phyloP scores from a whole-genome alignment of 2,113 vertebrate species.

The Oxyura jamaicensis region DNA sequence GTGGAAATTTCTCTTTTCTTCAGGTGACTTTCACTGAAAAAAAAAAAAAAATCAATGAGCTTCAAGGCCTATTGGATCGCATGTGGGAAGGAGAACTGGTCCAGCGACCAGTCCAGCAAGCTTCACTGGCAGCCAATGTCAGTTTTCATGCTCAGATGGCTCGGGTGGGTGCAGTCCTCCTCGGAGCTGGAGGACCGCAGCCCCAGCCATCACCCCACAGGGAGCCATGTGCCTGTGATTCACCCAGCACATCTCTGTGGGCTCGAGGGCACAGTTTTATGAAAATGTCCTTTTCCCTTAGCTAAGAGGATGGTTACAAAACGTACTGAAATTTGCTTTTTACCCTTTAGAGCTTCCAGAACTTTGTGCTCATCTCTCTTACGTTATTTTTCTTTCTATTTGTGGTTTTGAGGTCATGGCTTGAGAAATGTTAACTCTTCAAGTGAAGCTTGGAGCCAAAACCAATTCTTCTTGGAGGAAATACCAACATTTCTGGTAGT shows the following conservation, averaged over 20 bases:
- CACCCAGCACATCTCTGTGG: neutral
- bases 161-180: neutral
- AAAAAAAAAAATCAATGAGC: neutral
- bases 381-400: conserved; percentile 61
- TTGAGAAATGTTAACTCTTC: conserved; percentile 53
- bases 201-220: neutral
- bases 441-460: conserved; percentile 16
- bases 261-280: neutral
- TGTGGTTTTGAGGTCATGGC: conserved; percentile 58
- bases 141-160: neutral
- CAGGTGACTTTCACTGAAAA: neutral
- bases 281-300: conserved; percentile 20
- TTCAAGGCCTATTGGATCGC: neutral
- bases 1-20: neutral
- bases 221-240: neutral
- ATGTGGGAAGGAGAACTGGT: neutral
- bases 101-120: neutral
- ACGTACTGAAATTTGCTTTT: conserved; percentile 53
- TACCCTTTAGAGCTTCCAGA: conserved; percentile 37
- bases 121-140: neutral
- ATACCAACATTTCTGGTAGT: neutral
- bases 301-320: conserved; percentile 35
- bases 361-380: conserved; percentile 36
- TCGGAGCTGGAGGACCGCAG: neutral
- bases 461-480: conserved; percentile 32